Percentiles rank a stretch among this genome's conserved stretches.
phyloP scores from a whole-genome alignment of 2,797 vertebrate genomes.

The Lutjanus argentimaculatus region DNA sequence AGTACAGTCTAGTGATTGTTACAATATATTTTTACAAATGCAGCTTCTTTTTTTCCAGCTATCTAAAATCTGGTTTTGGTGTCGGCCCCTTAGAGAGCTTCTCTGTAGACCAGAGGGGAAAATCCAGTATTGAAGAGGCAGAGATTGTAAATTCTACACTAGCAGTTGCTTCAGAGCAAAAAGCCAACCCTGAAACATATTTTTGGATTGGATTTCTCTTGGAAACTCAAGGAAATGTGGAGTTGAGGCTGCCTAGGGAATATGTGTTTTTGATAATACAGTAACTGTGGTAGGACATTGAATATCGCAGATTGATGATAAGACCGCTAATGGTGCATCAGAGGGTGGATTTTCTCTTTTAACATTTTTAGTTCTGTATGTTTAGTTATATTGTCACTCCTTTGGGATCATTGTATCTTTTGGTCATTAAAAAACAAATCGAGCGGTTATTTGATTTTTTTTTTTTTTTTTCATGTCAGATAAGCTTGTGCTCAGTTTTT shows the following conservation, averaged over 20 bases:
- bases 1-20: not conserved
- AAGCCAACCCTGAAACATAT: not conserved
- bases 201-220: slow-evolving; percentile 5
- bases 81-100: not conserved
- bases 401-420: not conserved
- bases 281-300: not conserved
- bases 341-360: slow-evolving; percentile 2
- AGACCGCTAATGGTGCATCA: not conserved
- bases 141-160: not conserved
- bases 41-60: not conserved
- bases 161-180: slow-evolving; percentile 5
- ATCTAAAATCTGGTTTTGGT: not conserved
- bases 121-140: not conserved
- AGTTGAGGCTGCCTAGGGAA: not conserved
- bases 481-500: too few species aligned
- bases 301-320: slow-evolving; percentile 5
- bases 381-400: not conserved
- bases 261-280: not conserved
- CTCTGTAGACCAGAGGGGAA: not conserved
- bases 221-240: not conserved
- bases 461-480: too few species aligned
- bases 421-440: too few species aligned
- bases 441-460: too few species aligned
- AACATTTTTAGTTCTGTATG: not conserved
- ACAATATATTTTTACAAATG: not conserved